Evolutionary conservation across 2,113 vertebrate genomes (phyloP), one percentile per base, ranked within the genome.

Genomic region (Rhea americana): DNA sequence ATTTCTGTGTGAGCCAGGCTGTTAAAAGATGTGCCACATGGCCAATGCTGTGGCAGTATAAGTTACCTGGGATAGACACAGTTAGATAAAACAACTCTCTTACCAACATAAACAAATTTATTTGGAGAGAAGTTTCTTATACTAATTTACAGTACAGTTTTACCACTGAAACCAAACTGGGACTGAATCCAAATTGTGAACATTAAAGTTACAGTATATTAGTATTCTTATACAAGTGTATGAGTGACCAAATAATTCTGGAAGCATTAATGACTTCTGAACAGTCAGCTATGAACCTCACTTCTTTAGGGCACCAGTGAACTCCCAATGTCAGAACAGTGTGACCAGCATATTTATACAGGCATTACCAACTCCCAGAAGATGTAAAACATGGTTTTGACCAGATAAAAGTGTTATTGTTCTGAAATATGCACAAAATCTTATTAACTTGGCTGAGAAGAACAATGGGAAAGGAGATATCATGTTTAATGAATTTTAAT

Each of bases 391-490:
- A 62, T 91, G 74, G 3, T 82, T 93, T 85, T 89, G 53, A 85
- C 51, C 79, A 75, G 84, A 87, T 61, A 79, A 82, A 37, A 79
- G 5, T 79, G 45, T 82, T 91, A 78, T 41, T 89, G 58, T 76
- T 96, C 84, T 79, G 78, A 79, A 92, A 6, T 68, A 91, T 28
- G 43, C 75, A 92, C 66, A 76, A 78, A 89, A 82, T 91, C 78
- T 85, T 84, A 85, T 84, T 92, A 93, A 93, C 84, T 74, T 87
- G 78, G 21, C 48, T 93, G 67, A 85, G 67, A 91, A 93, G 63
- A 91, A 32, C 76, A 92, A 87, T 93, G 93, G 35, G 17, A 93
- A 95, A 82, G 35, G 53, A 3, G 7, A 73, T 63, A 76, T 21
- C 30, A 61, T 39, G 72, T 66, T 90, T 67, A 89, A 30, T 82